Evolutionary conservation across 2,113 vertebrate genomes (phyloP).

Genomic region (Malurus cyaneus): DNA sequence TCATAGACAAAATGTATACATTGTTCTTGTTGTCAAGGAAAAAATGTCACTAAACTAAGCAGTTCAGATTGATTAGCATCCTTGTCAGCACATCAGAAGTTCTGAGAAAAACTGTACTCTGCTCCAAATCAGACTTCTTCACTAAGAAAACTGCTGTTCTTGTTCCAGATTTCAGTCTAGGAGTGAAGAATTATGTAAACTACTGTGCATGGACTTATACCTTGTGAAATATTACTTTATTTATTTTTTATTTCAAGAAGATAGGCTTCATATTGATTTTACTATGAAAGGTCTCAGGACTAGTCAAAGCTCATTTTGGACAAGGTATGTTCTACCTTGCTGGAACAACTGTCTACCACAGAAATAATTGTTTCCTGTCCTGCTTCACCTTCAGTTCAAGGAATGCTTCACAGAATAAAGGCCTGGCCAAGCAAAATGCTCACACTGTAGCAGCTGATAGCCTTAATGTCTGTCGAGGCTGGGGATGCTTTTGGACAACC

Average conservation of each 20-base stretch:
- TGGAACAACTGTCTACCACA: neutral
- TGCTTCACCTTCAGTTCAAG: neutral
- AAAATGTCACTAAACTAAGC: neutral
- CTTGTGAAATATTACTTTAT: neutral
- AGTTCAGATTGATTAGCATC: neutral
- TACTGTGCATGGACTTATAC: neutral
- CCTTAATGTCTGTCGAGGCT: accelerated
- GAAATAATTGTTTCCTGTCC: neutral
- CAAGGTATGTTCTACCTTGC: neutral
- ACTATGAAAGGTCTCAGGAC: neutral
- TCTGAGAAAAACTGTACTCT: neutral
- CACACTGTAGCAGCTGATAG: neutral
- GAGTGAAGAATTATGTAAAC: neutral
- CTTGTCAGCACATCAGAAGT: neutral
- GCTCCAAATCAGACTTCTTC: neutral
- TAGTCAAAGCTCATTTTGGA: neutral
- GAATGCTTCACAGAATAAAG: neutral
- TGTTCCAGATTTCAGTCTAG: neutral
- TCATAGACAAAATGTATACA: neutral
- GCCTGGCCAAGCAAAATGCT: neutral
- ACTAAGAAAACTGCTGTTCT: neutral
- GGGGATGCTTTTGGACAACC: neutral
- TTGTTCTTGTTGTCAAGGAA: neutral
- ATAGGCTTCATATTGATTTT: neutral
- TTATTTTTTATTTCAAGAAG: neutral